phyloP scores from a whole-genome alignment of 1,140 invertebrate genomes.

The Neomicropteryx cornuta region DNA sequence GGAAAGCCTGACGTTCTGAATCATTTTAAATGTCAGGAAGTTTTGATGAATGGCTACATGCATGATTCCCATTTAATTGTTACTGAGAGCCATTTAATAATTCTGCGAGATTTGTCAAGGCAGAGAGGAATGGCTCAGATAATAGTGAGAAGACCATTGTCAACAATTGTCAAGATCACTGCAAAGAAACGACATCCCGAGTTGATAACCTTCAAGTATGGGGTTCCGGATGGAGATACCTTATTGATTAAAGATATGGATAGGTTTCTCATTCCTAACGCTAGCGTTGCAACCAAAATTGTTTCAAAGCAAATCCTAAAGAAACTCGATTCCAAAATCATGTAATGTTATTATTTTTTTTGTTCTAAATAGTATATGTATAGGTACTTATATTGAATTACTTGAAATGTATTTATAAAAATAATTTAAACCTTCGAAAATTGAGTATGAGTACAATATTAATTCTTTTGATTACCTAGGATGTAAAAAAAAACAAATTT shows the following conservation, averaged over 20 bases:
- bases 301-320: constrained; percentile 46
- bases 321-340: constrained; percentile 29
- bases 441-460: too few species aligned
- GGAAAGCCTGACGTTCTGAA: constrained; percentile 76
- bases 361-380: too few species aligned
- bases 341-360: constrained; percentile 1
- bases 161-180: constrained; percentile 90
- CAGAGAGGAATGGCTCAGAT: constrained; percentile 70
- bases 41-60: constrained; percentile 77
- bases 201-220: constrained; percentile 93
- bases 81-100: constrained; percentile 78
- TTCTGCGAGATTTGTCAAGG: constrained; percentile 70
- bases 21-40: constrained; percentile 84
- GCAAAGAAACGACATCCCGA: constrained; percentile 89
- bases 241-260: constrained; percentile 75
- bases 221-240: constrained; percentile 61
- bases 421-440: constrained; percentile 1
- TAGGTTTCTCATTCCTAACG: constrained; percentile 83
- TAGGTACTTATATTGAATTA: constrained; percentile 1
- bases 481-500: too few species aligned
- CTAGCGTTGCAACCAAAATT: constrained; percentile 78
- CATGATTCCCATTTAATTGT: constrained; percentile 79
- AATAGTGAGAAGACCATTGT: constrained; percentile 72
- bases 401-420: neutral
- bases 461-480: too few species aligned